phyloP scores from a whole-genome alignment of 1,140 invertebrate genomes.

The Aphelinus certus region DNA sequence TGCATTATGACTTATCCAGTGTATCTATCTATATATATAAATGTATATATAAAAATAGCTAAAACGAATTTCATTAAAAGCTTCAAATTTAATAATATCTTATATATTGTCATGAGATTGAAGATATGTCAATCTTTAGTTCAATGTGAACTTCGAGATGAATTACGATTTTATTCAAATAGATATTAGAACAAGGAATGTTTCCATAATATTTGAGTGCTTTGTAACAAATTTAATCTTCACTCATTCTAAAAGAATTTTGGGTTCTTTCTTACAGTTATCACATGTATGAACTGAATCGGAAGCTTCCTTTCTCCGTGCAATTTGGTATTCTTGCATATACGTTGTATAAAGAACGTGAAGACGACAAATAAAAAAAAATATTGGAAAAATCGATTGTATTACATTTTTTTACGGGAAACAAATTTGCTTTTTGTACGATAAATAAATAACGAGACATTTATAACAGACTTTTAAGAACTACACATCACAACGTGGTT shows the following conservation, averaged over 20 bases:
- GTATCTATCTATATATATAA: too few species aligned
- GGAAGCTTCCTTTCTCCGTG: slow-evolving; percentile 41
- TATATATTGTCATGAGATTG: too few species aligned
- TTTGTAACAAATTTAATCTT: too few species aligned
- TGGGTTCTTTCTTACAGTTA: too few species aligned
- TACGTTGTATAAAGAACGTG: slow-evolving; percentile 18
- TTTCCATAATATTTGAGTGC: too few species aligned
- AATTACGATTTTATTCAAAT: neutral
- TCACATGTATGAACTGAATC: slow-evolving; percentile 2
- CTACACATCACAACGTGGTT: slow-evolving; percentile 43
- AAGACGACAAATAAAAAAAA: slow-evolving; percentile 38
- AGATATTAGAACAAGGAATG: too few species aligned
- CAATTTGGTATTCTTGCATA: slow-evolving; percentile 60
- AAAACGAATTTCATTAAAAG: neutral
- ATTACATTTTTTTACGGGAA: slow-evolving; percentile 28
- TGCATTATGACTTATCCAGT: too few species aligned
- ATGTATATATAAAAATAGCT: neutral
- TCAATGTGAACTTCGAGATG: slow-evolving; percentile 6
- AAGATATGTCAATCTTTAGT: neutral
- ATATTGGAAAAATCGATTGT: slow-evolving; percentile 5
- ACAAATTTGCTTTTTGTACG: slow-evolving; percentile 27
- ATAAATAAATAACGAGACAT: slow-evolving; percentile 30
- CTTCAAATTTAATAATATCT: too few species aligned
- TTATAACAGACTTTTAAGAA: slow-evolving; percentile 38
- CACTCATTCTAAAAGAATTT: too few species aligned